Base-by-base conservation (phyloP, 2,888 invertebrate species). In the Chelonus formosanus region DNA sequence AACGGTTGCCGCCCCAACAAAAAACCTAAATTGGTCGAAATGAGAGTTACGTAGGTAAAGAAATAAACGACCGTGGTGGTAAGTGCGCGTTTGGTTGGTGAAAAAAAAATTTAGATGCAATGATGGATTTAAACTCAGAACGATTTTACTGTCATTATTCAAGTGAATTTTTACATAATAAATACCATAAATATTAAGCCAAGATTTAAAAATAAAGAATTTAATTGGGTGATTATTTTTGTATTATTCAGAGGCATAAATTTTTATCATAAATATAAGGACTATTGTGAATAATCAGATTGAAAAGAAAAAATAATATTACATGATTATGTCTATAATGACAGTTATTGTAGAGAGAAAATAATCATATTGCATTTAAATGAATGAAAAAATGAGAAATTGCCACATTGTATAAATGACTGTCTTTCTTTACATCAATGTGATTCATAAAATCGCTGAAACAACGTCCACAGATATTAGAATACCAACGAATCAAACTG, bases 21-120 rank as follows among this genome's bases (percentile, higher is more conserved):
- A 81, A 79, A 80, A 75, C 70, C 70, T 70, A 78, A 80, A 80
- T 80, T 79, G 77, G 75, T 76, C 73, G 70, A 80, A 80, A 78
- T 77, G 76, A 80, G 78, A 75, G 75, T 77, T 76, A 73, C 76
- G 75, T 73, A 70, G 74, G 48, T 36, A 63, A 58, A 44, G 71
- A 53, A 60, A 79, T 76, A 78, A 74, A 70, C 74, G 72, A 72
- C 65, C 73, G 45, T 70, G 73, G 73, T 71, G 74, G 74, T 68
- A 67, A 75, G 70, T 74, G 68, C 70, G 72, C 73, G 70, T 73
- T 75, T 75, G 72, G 73, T 71, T 70, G 73, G 61, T 47, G 63
- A 34, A 58, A 47, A 58, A 47, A 63, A 68, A 73, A 74, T 75
- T 75, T 75, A 70, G 69, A 63, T 5, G 32, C 68, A 71, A 70